Evolutionary conservation across 2,888 invertebrate species (phyloP).

Genomic region (Mesochorus sp.): DNA sequence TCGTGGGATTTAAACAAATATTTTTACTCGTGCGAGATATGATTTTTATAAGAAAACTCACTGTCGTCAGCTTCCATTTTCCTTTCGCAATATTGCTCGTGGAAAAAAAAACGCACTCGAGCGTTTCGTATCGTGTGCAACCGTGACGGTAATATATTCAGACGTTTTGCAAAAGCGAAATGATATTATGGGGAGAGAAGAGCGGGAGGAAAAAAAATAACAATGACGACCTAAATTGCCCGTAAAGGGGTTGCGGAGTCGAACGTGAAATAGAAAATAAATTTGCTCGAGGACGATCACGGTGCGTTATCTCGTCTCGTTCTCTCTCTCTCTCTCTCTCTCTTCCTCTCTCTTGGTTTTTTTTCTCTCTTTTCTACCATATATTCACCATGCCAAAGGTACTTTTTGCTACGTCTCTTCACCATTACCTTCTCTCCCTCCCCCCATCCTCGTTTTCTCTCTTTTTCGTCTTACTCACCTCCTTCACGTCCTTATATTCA

Average conservation of each 20-base stretch:
- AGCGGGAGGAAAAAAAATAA: background rate
- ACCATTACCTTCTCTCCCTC: conserved; percentile 16
- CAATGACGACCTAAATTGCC: background rate
- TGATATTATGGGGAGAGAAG: background rate
- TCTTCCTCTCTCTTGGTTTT: too few relatives aligned
- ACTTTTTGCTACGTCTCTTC: conserved; percentile 44
- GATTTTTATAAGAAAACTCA: background rate
- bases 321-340: too few relatives aligned
- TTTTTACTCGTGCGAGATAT: background rate
- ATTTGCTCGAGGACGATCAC: conserved; percentile 31
- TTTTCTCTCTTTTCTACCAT: background rate
- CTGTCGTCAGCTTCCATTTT: background rate
- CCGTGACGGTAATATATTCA: background rate
- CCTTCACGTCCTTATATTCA: conserved; percentile 51
- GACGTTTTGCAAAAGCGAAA: background rate
- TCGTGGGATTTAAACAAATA: too few relatives aligned
- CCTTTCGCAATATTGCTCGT: background rate
- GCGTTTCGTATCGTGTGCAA: background rate
- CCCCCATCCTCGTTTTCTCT: background rate
- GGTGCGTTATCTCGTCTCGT: conserved; percentile 27
- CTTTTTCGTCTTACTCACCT: conserved; percentile 20
- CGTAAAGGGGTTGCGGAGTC: background rate
- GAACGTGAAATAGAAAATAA: conserved; percentile 30
- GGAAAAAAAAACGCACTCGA: background rate
- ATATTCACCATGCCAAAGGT: conserved; percentile 41